Conservation (phyloP, 2,888 invertebrate genomes). For the Watsonalla binaria region DNA sequence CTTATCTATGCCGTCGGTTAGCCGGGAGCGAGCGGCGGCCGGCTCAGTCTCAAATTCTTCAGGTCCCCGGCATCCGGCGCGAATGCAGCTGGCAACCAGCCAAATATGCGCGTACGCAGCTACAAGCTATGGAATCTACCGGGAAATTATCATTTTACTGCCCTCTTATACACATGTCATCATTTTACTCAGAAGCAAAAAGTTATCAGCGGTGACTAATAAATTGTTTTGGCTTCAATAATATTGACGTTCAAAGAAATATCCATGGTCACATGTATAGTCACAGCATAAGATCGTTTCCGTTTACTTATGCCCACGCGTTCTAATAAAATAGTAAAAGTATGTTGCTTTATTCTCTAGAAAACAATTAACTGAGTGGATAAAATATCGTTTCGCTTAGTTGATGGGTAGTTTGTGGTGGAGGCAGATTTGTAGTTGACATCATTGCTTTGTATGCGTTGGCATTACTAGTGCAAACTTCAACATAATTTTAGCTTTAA, state of each 20-base stretch:
- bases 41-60: slow-evolving; percentile 27
- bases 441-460: neutral
- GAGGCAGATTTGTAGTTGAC: slow-evolving; percentile 4
- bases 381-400: neutral
- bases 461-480: neutral
- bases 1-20: neutral
- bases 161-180: slow-evolving; percentile 33
- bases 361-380: neutral
- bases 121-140: slow-evolving; percentile 51
- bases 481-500: neutral
- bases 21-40: neutral
- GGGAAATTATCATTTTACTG: slow-evolving; percentile 41
- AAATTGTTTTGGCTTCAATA: slow-evolving; percentile 22
- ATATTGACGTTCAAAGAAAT: slow-evolving; percentile 26
- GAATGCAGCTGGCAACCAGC: slow-evolving; percentile 59
- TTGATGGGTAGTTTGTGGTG: neutral
- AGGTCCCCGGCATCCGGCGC: slow-evolving; percentile 49
- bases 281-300: slow-evolving; percentile 5
- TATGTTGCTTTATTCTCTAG: slow-evolving; percentile 8
- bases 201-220: slow-evolving; percentile 26
- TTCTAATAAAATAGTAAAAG: slow-evolving; percentile 10
- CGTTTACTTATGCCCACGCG: slow-evolving; percentile 10
- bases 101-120: slow-evolving; percentile 52
- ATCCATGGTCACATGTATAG: slow-evolving; percentile 17
- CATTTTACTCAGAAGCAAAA: slow-evolving; percentile 32